Evolutionary conservation across 2,797 vertebrate species (phyloP), one percentile per base, ranked within the genome.

Genomic region (Sorex maritimensis): DNA sequence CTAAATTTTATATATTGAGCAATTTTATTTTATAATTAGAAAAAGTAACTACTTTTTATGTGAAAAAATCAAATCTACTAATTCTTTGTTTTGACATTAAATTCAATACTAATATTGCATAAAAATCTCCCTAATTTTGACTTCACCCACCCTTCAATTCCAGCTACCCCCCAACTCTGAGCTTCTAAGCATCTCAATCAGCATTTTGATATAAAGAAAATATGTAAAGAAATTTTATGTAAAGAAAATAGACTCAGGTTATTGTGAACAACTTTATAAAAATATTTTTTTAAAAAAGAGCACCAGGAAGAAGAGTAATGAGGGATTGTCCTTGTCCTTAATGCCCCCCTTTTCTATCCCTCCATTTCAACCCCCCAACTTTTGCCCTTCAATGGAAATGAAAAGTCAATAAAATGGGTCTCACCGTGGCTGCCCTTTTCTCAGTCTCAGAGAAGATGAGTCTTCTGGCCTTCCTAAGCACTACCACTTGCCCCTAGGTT

Each of bases 11-110:
- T 26, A 0, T 49, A 65, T 24, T 34, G 13, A 72, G n/a, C 82
- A 52, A 69, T 23, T 87, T 81, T 55, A 72, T 72, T 96, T 92
- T 69, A 81, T 72, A 81, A 92, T 91, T 79, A 78, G 12, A 61
- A 87, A 67, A 26, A 67, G 28, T 28, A 67, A 26, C 28, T 67
- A 14, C 0, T 58, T 72, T 85, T 55, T 63, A 9, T 26, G 49
- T 13, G 24, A 28, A 75, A 80, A 46, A 19, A 92, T 85, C 65
- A 67, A 28, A 12, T 67, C 24, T 26, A 2, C 46, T 34, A 24
- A 30, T 23, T 19, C 4, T 61, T 2, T 14, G n/a, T 38, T 85
- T 77, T 44, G 6, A n/a, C 49, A 55, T n/a, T 91, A 23, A 68
- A 23, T 44, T 41, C 12, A 71, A 30, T 8, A 82, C 2, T 46